phyloP scores from a whole-genome alignment of 2,797 vertebrate species.

The Enoplosus armatus region DNA sequence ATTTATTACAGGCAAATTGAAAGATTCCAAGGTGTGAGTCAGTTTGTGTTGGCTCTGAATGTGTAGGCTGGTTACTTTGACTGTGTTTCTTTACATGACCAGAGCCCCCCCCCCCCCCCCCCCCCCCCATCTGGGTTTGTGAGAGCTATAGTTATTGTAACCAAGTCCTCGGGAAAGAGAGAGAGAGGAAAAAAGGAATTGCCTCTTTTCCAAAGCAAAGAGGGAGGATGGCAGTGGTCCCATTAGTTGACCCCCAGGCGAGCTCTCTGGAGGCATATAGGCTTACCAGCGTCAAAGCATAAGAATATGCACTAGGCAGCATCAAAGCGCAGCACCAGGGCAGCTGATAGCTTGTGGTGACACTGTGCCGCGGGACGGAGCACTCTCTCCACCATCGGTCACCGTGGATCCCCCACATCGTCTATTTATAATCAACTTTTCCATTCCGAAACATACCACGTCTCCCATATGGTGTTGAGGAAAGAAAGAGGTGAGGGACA shows the following conservation, averaged over 20 bases:
- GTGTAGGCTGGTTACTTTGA: constrained; percentile 38
- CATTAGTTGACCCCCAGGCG: constrained; percentile 69
- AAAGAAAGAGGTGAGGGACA: constrained; percentile 11
- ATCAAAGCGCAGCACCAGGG: constrained; percentile 66
- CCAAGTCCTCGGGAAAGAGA: constrained; percentile 50
- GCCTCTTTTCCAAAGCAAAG: constrained; percentile 63
- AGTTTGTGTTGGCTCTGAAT: constrained; percentile 72
- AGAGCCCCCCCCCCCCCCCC: constrained; percentile 22
- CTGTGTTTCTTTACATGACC: constrained; percentile 31
- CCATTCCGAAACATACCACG: constrained; percentile 48
- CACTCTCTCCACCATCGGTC: constrained; percentile 56
- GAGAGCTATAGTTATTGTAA: constrained; percentile 56
- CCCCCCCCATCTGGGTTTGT: constrained; percentile 50
- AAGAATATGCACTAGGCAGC: constrained; percentile 61
- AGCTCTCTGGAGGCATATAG: constrained; percentile 75
- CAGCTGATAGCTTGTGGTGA: constrained; percentile 70
- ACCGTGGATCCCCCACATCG: constrained; percentile 47
- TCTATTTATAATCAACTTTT: constrained; percentile 79
- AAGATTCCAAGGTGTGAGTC: constrained; percentile 77
- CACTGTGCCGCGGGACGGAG: constrained; percentile 56
- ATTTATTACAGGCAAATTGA: constrained; percentile 80
- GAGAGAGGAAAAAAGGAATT: background rate
- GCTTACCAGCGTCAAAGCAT: constrained; percentile 68
- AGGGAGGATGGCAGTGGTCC: constrained; percentile 67
- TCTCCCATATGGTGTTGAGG: constrained; percentile 41